Percentiles rank a stretch among this genome's conserved stretches.
Evolutionary conservation across 2,113 vertebrate genomes (phyloP).

Genomic region (Limnothrissa miodon): DNA sequence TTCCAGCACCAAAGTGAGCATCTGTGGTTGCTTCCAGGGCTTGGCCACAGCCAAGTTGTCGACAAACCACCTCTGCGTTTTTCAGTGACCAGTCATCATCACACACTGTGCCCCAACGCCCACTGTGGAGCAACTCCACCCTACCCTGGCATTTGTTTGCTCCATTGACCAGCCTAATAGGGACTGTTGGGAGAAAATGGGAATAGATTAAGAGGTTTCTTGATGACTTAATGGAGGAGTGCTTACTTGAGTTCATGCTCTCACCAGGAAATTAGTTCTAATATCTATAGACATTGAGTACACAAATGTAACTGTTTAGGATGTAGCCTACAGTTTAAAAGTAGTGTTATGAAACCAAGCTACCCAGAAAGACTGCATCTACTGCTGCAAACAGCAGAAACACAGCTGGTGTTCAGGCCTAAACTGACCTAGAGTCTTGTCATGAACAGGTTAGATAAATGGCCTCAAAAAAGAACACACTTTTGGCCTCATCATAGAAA

Average conservation of each 20-base stretch:
- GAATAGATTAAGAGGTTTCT: neutral
- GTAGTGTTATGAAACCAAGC: too few species aligned
- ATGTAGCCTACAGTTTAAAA: too few species aligned
- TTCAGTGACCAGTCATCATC: slow-evolving; percentile 32
- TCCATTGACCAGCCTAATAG: slow-evolving; percentile 20
- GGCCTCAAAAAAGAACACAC: neutral
- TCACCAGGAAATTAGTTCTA: too few species aligned
- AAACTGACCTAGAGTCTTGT: neutral
- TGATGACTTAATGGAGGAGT: neutral
- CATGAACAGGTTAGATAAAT: neutral
- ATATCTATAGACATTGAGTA: too few species aligned
- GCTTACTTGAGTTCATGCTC: too few species aligned
- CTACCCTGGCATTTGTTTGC: slow-evolving; percentile 21
- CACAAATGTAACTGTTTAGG: too few species aligned
- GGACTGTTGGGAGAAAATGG: neutral
- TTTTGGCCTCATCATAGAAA: too few species aligned
- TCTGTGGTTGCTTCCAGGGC: slow-evolving; percentile 14
- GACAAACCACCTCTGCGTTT: slow-evolving; percentile 48
- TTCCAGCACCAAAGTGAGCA: slow-evolving; percentile 42
- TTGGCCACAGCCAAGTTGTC: slow-evolving; percentile 57
- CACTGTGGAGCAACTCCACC: slow-evolving; percentile 30
- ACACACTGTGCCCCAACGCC: slow-evolving; percentile 35
- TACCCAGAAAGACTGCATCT: too few species aligned
- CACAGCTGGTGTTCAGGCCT: neutral
- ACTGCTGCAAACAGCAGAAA: neutral